Evolutionary conservation across 35 echinoderm and acorn worm species (phyloP).

Genomic region (Heliocidaris tuberculata): DNA sequence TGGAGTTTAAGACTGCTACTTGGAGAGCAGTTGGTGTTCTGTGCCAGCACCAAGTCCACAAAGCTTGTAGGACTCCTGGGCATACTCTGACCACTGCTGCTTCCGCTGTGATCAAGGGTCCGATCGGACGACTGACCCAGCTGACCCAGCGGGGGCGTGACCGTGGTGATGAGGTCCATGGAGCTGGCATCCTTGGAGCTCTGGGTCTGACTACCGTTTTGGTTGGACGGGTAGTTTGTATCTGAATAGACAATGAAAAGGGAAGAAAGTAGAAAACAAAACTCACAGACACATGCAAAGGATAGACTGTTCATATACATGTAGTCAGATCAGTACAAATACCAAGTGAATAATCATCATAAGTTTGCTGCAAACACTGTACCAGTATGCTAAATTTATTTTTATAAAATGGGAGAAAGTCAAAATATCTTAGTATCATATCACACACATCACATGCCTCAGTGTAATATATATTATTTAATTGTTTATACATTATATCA

Average conservation of each 20-base stretch:
- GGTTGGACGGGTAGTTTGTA: not conserved
- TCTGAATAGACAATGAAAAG: not conserved
- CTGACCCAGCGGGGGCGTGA: slow-evolving; percentile 51
- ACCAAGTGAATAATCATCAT: no score
- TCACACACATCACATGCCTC: no score
- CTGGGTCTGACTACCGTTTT: slow-evolving; percentile 28
- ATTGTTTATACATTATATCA: no score
- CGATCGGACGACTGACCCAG: not conserved
- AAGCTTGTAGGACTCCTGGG: slow-evolving; percentile 37
- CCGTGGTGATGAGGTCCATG: slow-evolving; percentile 68
- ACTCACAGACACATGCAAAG: no score
- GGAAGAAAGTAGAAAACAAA: not conserved
- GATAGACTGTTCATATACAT: no score
- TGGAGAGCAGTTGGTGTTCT: slow-evolving; percentile 13
- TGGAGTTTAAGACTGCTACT: slow-evolving; percentile 36
- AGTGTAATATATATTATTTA: no score
- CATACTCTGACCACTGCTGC: not conserved
- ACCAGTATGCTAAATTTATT: no score
- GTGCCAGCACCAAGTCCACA: slow-evolving; percentile 39
- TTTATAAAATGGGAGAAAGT: no score
- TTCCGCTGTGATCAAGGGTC: slow-evolving; percentile 28
- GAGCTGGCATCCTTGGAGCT: slow-evolving; percentile 58
- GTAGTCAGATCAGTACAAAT: no score
- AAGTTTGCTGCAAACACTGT: no score
- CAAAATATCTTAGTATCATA: no score